phyloP scores from a whole-genome alignment of 1,140 invertebrate species.

The Limonius californicus region DNA sequence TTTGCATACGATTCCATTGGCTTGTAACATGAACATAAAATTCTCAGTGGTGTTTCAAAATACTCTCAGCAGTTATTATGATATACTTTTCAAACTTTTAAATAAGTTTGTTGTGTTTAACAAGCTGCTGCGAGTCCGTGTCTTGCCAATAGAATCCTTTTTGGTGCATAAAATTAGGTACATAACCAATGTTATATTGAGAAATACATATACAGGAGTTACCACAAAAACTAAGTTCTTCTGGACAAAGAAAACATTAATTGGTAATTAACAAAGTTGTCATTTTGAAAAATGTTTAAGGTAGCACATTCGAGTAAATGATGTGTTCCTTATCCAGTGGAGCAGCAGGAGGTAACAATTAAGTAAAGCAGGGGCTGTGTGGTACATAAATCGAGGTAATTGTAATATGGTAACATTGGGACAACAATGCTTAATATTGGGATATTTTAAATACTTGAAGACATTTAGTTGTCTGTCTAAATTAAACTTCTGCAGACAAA shows the following conservation, averaged over 20 bases:
- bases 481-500: slow-evolving; percentile 14
- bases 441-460: slow-evolving; percentile 19
- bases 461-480: slow-evolving; percentile 26
- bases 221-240: background rate
- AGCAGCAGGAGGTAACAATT: slow-evolving; percentile 10
- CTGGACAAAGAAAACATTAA: background rate
- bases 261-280: background rate
- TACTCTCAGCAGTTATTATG: too few species aligned
- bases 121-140: too few species aligned
- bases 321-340: slow-evolving; percentile 4
- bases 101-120: too few species aligned
- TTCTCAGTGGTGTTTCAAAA: background rate
- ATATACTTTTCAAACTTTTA: too few species aligned
- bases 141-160: background rate
- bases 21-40: background rate
- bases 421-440: slow-evolving; percentile 21
- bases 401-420: slow-evolving; percentile 19
- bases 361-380: slow-evolving; percentile 1
- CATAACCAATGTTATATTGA: background rate
- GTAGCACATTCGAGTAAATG: background rate
- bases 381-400: background rate
- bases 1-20: slow-evolving; percentile 9
- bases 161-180: background rate
- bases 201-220: background rate
- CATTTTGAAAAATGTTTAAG: background rate